phyloP scores from a whole-genome alignment of 2,797 vertebrate species.

The Brotula barbata region DNA sequence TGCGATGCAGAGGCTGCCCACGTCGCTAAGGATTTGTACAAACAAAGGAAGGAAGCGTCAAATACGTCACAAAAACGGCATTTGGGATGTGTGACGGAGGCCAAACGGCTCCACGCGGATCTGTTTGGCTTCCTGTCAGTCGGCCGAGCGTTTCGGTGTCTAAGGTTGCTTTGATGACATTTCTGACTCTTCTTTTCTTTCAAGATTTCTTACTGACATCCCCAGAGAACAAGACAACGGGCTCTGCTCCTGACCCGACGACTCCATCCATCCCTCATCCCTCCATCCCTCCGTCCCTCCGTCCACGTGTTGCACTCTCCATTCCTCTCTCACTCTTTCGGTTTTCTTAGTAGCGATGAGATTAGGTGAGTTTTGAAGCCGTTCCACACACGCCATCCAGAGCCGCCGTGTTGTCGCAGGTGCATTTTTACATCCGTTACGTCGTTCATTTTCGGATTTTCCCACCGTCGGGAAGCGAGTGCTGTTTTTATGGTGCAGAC shows the following conservation, averaged over 20 bases:
- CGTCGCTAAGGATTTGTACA: slow-evolving; percentile 52
- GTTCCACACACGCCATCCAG: slow-evolving; percentile 62
- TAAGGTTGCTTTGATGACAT: slow-evolving; percentile 67
- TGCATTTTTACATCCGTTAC: slow-evolving; percentile 3
- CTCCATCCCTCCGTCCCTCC: slow-evolving; percentile 5
- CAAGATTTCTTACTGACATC: slow-evolving; percentile 52
- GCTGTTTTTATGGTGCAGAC: slow-evolving; percentile 48
- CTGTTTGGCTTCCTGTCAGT: slow-evolving; percentile 25
- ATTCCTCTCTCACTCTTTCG: slow-evolving; percentile 36
- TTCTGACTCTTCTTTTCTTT: slow-evolving; percentile 69
- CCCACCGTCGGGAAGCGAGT: slow-evolving; percentile 49
- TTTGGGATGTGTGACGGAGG: slow-evolving; percentile 29
- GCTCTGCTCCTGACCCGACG: slow-evolving; percentile 49
- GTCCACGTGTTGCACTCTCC: slow-evolving; percentile 57
- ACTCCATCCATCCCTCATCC: slow-evolving; percentile 23
- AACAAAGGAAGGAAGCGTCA: slow-evolving; percentile 64
- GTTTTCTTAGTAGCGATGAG: slow-evolving; percentile 47
- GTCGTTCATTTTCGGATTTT: slow-evolving; percentile 39
- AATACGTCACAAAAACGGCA: slow-evolving; percentile 58
- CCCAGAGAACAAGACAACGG: slow-evolving; percentile 50
- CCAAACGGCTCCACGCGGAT: slow-evolving; percentile 16
- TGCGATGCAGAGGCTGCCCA: slow-evolving; percentile 58
- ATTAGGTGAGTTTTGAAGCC: slow-evolving; percentile 62
- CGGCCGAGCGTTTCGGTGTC: slow-evolving; percentile 29
- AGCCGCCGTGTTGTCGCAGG: slow-evolving; percentile 56